These are phyloP conservation scores for Oxyura jamaicensis DNA, from an alignment of 2,113 vertebrate genomes.

Conservation along the genomic window DNA sequence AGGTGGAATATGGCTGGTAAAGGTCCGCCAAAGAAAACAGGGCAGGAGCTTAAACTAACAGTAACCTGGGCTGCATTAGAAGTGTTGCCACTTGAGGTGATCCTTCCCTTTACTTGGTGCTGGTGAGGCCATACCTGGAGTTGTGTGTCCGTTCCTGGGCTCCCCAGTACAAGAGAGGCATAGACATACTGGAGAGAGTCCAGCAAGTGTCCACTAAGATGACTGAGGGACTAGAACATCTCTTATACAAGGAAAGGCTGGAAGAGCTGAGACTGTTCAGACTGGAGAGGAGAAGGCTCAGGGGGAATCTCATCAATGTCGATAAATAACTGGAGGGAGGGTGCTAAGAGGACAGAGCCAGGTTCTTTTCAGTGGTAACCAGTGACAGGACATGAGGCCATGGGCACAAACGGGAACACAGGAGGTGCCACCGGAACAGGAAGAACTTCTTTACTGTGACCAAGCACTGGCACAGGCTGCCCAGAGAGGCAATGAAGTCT, in stretches of 20 bases:
- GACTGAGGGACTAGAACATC: background rate
- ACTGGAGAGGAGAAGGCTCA: background rate
- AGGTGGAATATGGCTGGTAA: background rate
- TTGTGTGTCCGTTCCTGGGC: background rate
- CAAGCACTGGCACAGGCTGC: background rate
- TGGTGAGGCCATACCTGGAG: background rate
- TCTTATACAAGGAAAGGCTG: background rate
- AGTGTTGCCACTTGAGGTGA: background rate
- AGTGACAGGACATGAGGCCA: background rate
- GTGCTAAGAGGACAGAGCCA: background rate
- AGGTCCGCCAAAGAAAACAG: background rate
- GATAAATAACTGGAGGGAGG: background rate
- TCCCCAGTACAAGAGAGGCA: background rate
- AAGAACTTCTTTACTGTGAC: background rate
- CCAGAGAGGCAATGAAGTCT: no score
- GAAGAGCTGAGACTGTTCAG: background rate
- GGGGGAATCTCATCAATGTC: background rate
- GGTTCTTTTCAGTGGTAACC: background rate
- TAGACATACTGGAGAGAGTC: background rate
- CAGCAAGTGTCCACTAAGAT: background rate
- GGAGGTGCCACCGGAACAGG: background rate
- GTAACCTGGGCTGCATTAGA: background rate
- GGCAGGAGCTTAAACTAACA: background rate
- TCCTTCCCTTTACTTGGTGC: background rate
- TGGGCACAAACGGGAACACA: background rate